Base-by-base conservation (phyloP, 2,113 vertebrate species). In the Peucedramus taeniatus region DNA sequence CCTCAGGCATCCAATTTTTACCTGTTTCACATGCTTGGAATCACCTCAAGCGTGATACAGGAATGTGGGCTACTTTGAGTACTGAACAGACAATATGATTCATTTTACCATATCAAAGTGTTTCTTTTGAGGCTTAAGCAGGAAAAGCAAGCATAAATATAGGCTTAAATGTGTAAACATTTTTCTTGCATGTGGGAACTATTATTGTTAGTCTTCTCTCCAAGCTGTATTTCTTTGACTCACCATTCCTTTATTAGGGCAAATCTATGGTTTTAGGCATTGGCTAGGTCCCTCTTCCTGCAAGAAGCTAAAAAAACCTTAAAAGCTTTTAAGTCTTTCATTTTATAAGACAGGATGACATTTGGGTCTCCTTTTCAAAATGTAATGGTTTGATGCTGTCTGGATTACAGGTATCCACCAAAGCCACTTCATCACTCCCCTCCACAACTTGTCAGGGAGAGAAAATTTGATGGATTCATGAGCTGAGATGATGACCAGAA, bases 291-390 rank as follows among this genome's bases (percentile, higher is more conserved):
- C 8, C 2, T 74, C 3, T 44, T 90, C 30, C 15, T 44, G 11
- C 30, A 77, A 44, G 10, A 88, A 54, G 2, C 0, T 60, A 37
- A n/a, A n/a, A n/a, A n/a, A n/a, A n/a, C n/a, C n/a, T n/a, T n/a
- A n/a, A 61, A 84, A 56, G 28, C 7, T 89, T 91, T 45, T 15
- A 54, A 65, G 7, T 10, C 10, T n/a, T 85, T 10, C 64, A 37
- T 40, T 63, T 26, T 17, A 49, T 28, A 47, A 71, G 23, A 24
- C 20, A 63, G 16, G 16, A 54, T n/a, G 68, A 83, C 17, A 69
- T 71, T 74, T 78, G 49, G 11, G 9, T 83, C 30, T 94, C 26
- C 35, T 89, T 93, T 85, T 81, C 54, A 95, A 94, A 53, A 54
- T 4, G 1, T 10, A 77, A 9, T 10, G 15, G 6, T 44, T 87